Percentiles rank a stretch among this genome's conserved stretches.
phyloP scores from a whole-genome alignment of 2,797 vertebrate genomes.

The Falco rusticolus region DNA sequence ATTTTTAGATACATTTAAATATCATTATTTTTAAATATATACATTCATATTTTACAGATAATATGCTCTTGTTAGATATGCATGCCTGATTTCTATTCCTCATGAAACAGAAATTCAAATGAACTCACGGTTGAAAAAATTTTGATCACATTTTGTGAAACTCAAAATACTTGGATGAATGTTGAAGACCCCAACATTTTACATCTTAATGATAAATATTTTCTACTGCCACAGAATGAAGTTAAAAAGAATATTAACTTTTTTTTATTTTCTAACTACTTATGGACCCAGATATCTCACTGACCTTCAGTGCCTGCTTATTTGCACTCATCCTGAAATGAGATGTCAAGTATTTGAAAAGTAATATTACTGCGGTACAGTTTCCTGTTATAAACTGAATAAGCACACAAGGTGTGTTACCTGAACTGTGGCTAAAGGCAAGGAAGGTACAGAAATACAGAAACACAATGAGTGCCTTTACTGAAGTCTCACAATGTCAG shows the following conservation, averaged over 20 bases:
- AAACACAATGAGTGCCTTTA: background rate
- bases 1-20: background rate
- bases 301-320: background rate
- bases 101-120: background rate
- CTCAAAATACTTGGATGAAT: background rate
- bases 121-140: background rate
- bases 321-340: background rate
- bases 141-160: background rate
- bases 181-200: background rate
- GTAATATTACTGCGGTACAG: background rate
- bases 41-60: background rate
- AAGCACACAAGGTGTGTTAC: background rate
- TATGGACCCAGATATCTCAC: background rate
- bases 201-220: background rate
- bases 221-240: background rate
- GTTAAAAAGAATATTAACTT: background rate
- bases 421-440: background rate
- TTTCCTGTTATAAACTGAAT: background rate
- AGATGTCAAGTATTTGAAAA: background rate
- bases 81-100: background rate
- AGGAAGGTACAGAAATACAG: background rate
- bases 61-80: background rate
- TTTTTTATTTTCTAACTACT: background rate
- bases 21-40: background rate
- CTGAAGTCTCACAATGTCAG: background rate